phyloP scores from a whole-genome alignment of 2,113 vertebrate species.

The Urocynchramus pylzowi region DNA sequence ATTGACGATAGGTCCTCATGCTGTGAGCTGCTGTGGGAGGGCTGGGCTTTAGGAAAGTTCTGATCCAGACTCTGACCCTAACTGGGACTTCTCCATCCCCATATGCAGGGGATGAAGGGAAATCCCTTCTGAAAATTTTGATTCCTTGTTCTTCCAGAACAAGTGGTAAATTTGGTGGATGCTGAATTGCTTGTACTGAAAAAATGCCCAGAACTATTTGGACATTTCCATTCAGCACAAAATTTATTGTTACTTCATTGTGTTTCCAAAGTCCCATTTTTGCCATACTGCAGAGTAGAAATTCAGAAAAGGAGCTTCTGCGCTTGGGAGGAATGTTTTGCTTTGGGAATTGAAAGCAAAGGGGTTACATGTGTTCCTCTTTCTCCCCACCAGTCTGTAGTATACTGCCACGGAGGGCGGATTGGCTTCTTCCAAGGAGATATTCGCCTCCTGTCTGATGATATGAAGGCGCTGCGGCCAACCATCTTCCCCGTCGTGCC shows the following conservation, averaged over 20 bases:
- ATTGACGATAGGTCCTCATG: not conserved
- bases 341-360: not conserved
- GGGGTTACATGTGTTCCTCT: not conserved
- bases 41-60: not conserved
- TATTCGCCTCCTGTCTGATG: conserved; percentile 91
- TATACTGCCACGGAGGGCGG: conserved; percentile 93
- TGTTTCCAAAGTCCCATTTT: not conserved
- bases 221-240: not conserved
- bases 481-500: conserved; percentile 97
- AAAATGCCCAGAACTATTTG: not conserved
- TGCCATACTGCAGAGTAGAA: not conserved
- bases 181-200: not conserved
- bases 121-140: not conserved
- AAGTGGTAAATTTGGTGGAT: not conserved
- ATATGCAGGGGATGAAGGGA: not conserved
- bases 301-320: not conserved
- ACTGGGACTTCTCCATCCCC: not conserved
- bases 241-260: not conserved
- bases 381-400: conserved; percentile 80
- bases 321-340: not conserved
- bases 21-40: not conserved
- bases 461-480: conserved; percentile 91
- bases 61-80: not conserved
- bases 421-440: conserved; percentile 98
- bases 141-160: not conserved